Evolutionary conservation across 2,113 vertebrate genomes (phyloP).

Genomic region (Ciconia maguari): DNA sequence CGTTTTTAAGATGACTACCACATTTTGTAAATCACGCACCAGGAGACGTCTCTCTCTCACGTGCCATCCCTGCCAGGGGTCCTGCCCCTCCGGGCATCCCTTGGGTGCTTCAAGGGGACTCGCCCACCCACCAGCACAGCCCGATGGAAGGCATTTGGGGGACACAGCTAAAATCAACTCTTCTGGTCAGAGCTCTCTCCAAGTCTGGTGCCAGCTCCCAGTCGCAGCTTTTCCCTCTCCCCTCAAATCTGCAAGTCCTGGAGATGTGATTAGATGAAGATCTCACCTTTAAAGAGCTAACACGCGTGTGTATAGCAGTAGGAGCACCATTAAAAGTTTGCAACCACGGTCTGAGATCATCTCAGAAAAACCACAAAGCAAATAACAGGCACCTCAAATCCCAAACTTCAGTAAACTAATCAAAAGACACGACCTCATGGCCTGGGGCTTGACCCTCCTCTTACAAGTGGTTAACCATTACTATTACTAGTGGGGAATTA

Average conservation of each 20-base stretch:
- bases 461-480: not conserved
- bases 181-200: not conserved
- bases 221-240: not conserved
- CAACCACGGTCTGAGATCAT: fast-evolving
- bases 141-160: not conserved
- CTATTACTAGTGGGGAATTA: not conserved
- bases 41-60: not conserved
- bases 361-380: not conserved
- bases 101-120: not conserved
- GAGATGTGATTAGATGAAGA: fast-evolving
- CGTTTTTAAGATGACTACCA: not conserved
- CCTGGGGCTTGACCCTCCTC: not conserved
- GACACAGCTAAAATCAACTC: not conserved
- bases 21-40: not conserved
- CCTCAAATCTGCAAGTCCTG: not conserved
- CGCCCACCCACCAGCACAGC: not conserved
- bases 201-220: not conserved
- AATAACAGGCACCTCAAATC: not conserved
- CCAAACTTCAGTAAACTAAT: not conserved
- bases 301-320: fast-evolving
- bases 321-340: not conserved
- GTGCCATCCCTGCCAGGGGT: not conserved
- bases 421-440: fast-evolving
- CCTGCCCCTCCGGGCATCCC: not conserved
- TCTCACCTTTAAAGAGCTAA: not conserved